Conservation (phyloP, 2,113 vertebrate species). For the Myxocyprinus asiaticus region DNA sequence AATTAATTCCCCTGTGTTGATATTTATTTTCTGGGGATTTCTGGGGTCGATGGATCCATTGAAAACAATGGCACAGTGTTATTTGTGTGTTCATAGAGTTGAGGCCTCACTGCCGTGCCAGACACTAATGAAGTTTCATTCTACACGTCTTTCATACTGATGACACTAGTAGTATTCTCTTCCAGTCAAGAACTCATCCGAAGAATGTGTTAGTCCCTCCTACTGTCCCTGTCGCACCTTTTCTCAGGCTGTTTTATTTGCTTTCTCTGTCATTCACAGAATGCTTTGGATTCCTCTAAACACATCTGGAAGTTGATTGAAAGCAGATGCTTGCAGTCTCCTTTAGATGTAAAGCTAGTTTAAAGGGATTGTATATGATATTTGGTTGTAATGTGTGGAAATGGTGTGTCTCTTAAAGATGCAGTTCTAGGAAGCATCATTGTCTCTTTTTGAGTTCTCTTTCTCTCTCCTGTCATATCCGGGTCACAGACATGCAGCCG, state of each 20-base stretch:
- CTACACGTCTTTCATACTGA: background rate
- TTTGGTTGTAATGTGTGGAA: background rate
- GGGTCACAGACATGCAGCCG: background rate
- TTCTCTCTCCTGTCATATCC: background rate
- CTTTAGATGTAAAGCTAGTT: background rate
- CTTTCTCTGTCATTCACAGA: slow-evolving; percentile 16
- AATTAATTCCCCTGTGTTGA: background rate
- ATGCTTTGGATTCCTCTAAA: background rate
- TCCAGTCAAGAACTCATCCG: background rate
- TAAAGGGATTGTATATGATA: background rate
- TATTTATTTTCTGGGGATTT: background rate
- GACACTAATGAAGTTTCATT: slow-evolving; percentile 28
- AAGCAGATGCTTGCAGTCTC: slow-evolving; percentile 20
- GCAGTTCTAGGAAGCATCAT: background rate
- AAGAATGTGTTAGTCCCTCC: background rate
- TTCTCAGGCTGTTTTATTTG: slow-evolving; percentile 3
- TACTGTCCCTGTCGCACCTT: background rate
- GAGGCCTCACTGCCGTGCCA: background rate
- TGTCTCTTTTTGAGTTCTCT: background rate
- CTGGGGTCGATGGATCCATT: too few relatives aligned
- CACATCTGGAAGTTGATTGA: slow-evolving; percentile 40
- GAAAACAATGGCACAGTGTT: slow-evolving; percentile 11
- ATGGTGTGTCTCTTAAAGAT: background rate
- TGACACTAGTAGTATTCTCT: background rate
- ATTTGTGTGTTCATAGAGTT: background rate